Base-by-base conservation (phyloP, 2,113 vertebrate species). In the Pelobates fuscus region DNA sequence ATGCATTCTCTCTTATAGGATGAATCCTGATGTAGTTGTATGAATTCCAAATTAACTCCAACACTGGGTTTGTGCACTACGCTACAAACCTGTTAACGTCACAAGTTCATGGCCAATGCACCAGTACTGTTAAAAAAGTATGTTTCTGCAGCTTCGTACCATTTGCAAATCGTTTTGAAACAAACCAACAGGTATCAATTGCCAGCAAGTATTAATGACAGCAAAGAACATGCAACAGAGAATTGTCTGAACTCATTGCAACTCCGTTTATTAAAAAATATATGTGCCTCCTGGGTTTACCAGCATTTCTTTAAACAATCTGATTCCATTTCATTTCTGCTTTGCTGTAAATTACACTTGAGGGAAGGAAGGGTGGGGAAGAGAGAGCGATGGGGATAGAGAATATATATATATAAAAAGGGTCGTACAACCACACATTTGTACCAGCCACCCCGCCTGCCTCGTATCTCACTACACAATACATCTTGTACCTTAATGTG, bases 201-300 rank as follows among this genome's bases (percentile, higher is more conserved):
- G 32, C 5, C 32, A 37, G 32, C 32, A 37, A 37, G 5, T 26
- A 59, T 59, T 5, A 11, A 59, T 24, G 23, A 14, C 23, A 25
- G 25, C 14, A 25, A 2, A 24, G 17, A 15, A 2, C 57, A 59
- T 3, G 17, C 58, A 27, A 30, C 1, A 52, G 30, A 70, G 18
- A 8, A 3, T 17, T 8, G 21, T n/a, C 44, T 24, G 30, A 79
- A 77, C 77, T 92, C 88, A 90, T 91, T 89, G 84, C 85, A 93
- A 93, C 84, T 89, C 85, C 90, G 83, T 49, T 88, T 92, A 91
- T 91, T 92, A 91, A 89, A 92, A 92, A 92, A 93, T 92, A 91
- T 93, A 93, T 89, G 91, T 77, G 88, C 91, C 89, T 92, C 91
- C 91, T 91, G 80, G 84, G 89, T 77, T 68, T 60, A 67, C 55